Conservation (phyloP, 2,113 vertebrate genomes). For the Ameiurus melas region DNA sequence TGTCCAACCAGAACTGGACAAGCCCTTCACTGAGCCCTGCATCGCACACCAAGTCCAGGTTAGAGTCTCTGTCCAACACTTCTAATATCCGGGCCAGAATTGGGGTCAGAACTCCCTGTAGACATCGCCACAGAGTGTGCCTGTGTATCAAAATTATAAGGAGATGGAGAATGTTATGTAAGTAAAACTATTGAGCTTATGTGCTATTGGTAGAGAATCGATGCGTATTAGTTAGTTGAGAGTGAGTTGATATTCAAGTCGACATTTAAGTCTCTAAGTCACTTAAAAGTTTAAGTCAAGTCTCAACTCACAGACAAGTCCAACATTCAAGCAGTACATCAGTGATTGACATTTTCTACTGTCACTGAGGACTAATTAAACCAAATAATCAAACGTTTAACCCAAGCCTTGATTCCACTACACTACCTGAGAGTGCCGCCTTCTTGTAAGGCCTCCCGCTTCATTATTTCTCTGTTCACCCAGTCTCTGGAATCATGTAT, state of each 20-base stretch:
- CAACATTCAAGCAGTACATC: background rate
- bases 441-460: constrained; percentile 71
- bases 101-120: constrained; percentile 69
- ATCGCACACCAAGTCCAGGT: constrained; percentile 65
- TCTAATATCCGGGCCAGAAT: constrained; percentile 66
- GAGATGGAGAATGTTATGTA: background rate
- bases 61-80: constrained; percentile 67
- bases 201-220: background rate
- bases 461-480: constrained; percentile 67
- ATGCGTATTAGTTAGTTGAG: background rate
- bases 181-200: background rate
- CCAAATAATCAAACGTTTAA: background rate
- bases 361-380: background rate
- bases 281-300: background rate
- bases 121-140: constrained; percentile 72
- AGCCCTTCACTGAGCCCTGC: constrained; percentile 55
- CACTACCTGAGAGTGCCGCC: constrained; percentile 73
- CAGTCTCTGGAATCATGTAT: constrained; percentile 61
- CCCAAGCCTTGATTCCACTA: background rate
- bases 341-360: background rate
- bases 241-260: background rate
- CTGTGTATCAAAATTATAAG: constrained; percentile 51
- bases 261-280: background rate
- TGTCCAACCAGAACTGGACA: constrained; percentile 68
- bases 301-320: background rate